Evolutionary conservation across 2,888 invertebrate species (phyloP), one percentile per base, ranked within the genome.

Genomic region (Tridacna crocea): DNA sequence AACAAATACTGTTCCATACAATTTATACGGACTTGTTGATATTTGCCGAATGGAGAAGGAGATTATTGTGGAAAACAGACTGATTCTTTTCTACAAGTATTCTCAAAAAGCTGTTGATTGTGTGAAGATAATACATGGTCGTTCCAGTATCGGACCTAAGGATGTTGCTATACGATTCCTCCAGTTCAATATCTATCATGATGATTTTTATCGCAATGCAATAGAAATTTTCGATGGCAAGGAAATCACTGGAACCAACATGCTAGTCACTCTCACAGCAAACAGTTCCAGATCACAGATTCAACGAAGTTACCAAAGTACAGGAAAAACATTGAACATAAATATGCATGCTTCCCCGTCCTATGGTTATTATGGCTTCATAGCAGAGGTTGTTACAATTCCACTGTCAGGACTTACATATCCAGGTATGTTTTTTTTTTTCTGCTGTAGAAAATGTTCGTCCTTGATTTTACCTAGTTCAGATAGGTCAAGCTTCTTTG

Each of bases 31-130:
- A 48, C 95, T 99, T 91, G 96, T 99, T 22, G 98, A 99, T 89
- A 98, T 99, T 88, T 99, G 99, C 94, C 98, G 99, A 93, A 97
- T 98, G 0, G 97, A 97, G 77, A 99, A 99, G 95, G 97, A 97
- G 93, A 96, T 99, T 22, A 96, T 96, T 1, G 96, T 99, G 0
- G 97, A 98, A 94, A 98, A 99, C 93, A 96, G 99, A 70, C 96
- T 99, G 10, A 94, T 99, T 0, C 94, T 99, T 26, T 99, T 99
- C 94, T 99, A 98, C 95, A 99, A 99, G 94, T 99, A 99, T 92
- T 98, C 98, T 92, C 98, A 98, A 90, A 96, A 97, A 94, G 98
- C 99, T 0, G 97, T 99, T 0, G 99, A 99, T 93, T 99, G 99
- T 93, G 97, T 99, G 0, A 99, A 99, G 95, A 98, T 99, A 89